These are phyloP conservation scores for Beroe forskalii DNA, from an alignment of 37 sponge, comb jelly and placozoan species.

Conservation along the genomic window DNA sequence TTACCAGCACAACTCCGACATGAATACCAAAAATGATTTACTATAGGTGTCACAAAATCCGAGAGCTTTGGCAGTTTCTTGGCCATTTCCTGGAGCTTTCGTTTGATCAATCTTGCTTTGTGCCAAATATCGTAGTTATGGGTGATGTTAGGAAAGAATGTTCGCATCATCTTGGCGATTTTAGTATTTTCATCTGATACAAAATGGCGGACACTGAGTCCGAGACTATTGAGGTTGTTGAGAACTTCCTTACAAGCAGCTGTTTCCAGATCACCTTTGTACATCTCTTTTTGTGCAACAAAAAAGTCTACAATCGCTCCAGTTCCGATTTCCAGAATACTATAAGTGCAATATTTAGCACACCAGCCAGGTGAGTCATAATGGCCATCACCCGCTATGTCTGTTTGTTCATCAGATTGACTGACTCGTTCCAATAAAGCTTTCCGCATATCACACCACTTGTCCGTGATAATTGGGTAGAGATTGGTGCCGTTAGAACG, in stretches of 20 bases:
- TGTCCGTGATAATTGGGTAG: neutral
- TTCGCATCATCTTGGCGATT: neutral
- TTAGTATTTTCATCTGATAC: neutral
- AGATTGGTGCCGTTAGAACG: neutral
- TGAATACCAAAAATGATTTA: neutral
- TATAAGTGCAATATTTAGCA: neutral
- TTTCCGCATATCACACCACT: neutral
- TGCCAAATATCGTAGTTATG: neutral
- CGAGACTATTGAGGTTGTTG: neutral
- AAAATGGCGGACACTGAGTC: neutral
- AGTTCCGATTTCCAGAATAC: neutral
- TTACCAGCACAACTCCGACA: neutral
- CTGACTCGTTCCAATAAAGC: neutral
- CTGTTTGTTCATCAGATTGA: neutral
- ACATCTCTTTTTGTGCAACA: neutral
- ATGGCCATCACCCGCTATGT: neutral
- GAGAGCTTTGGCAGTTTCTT: neutral
- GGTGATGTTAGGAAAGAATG: neutral
- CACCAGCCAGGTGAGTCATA: neutral
- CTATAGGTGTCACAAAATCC: neutral
- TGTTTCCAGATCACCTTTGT: neutral
- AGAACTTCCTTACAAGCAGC: neutral
- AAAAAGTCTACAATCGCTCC: neutral
- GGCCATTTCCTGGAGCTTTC: neutral
- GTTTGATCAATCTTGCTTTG: neutral